A percentile compares a stretch with the other conserved stretches of the same genome.
Evolutionary conservation across 2,797 vertebrate species (phyloP).

Genomic region (Threskiornis aethiopicus): DNA sequence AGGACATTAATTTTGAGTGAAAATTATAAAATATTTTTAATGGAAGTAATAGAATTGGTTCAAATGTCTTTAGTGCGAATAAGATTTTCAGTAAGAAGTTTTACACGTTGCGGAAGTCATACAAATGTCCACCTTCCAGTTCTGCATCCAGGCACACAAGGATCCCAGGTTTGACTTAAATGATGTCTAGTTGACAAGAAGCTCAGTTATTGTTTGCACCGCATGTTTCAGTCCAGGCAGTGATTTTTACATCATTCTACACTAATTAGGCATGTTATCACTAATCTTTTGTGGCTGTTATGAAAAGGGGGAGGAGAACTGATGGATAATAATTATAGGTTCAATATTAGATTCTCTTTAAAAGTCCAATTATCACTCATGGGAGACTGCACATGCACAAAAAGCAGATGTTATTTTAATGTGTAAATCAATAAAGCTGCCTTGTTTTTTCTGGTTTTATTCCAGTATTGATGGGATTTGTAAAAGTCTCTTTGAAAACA

Average conservation of each 20-base stretch:
- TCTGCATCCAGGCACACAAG: not conserved
- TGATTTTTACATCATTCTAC: conserved; percentile 74
- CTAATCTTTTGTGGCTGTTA: conserved; percentile 70
- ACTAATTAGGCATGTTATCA: conserved; percentile 66
- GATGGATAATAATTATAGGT: conserved; percentile 46
- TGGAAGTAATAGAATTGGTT: not conserved
- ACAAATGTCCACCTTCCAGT: not conserved
- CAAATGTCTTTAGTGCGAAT: not conserved
- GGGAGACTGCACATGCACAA: conserved; percentile 62
- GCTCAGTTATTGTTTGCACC: not conserved
- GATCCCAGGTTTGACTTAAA: not conserved
- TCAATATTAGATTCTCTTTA: conserved; percentile 71
- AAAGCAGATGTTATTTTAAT: conserved; percentile 71
- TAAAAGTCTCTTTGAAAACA: conserved; percentile 60
- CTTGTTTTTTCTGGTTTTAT: conserved; percentile 55
- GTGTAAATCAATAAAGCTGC: conserved; percentile 73
- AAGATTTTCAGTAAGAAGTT: not conserved
- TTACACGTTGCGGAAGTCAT: not conserved
- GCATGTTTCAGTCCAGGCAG: conserved; percentile 17
- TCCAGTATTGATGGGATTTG: conserved; percentile 64
- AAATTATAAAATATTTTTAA: not conserved
- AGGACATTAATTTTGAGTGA: not conserved
- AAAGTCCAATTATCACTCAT: conserved; percentile 69
- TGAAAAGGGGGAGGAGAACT: conserved; percentile 9
- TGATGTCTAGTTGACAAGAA: not conserved